Percentiles rank a stretch among this genome's conserved stretches.
phyloP scores from a whole-genome alignment of 2,113 vertebrate genomes.

The Toxotes chatareus region DNA sequence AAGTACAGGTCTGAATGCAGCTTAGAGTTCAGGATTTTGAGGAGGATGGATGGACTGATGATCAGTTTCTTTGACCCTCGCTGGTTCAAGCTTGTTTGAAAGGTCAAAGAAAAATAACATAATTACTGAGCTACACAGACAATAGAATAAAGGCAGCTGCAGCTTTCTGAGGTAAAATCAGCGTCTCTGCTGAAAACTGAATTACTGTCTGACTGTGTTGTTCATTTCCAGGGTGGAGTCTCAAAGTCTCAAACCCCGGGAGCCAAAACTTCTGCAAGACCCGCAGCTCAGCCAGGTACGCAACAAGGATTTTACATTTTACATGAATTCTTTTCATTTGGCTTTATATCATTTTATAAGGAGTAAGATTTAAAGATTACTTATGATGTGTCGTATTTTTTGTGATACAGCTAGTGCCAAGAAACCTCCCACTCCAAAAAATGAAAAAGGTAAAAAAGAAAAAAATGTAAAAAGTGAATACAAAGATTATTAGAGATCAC shows the following conservation, averaged over 20 bases:
- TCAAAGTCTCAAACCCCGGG: slow-evolving; percentile 86
- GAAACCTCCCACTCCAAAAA: slow-evolving; percentile 85
- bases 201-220: neutral
- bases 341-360: neutral
- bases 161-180: neutral
- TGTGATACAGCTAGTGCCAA: slow-evolving; percentile 86
- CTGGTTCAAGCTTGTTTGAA: neutral
- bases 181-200: neutral
- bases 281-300: slow-evolving; percentile 77
- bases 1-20: slow-evolving; percentile 79
- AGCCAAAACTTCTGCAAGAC: slow-evolving; percentile 89
- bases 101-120: no score
- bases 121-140: neutral
- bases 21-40: neutral
- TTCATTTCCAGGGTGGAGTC: slow-evolving; percentile 77
- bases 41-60: neutral
- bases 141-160: neutral
- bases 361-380: neutral
- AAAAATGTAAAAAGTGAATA: slow-evolving; percentile 24
- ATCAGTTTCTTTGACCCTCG: neutral
- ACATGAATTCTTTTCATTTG: neutral
- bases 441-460: slow-evolving; percentile 85
- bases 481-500: neutral
- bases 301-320: fast-evolving
- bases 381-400: slow-evolving; percentile 68